Percentiles rank a stretch among this genome's conserved stretches.
phyloP scores from a whole-genome alignment of 2,888 invertebrate species.

The Steinernema hermaphroditum region DNA sequence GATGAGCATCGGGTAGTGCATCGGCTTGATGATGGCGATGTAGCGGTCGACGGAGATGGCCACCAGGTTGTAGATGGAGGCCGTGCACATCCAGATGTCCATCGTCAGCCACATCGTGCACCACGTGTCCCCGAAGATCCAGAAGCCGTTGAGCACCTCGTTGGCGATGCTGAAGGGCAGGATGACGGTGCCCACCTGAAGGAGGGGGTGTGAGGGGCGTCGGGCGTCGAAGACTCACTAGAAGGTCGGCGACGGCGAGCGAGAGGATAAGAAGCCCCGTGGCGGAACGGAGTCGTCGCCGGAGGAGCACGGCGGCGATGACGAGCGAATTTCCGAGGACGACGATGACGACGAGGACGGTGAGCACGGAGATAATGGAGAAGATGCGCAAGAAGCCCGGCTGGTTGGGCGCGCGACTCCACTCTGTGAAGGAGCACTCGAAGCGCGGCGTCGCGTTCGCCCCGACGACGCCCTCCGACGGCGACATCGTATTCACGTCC shows the following conservation, averaged over 20 bases:
- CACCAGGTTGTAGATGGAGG: slow-evolving; percentile 91
- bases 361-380: slow-evolving; percentile 65
- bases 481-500: no score
- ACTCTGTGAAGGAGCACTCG: slow-evolving; percentile 59
- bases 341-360: slow-evolving; percentile 64
- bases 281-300: slow-evolving; percentile 78
- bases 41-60: slow-evolving; percentile 87
- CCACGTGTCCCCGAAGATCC: slow-evolving; percentile 95
- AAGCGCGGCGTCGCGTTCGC: slow-evolving; percentile 5
- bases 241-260: slow-evolving; percentile 88
- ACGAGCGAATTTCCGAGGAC: slow-evolving; percentile 66
- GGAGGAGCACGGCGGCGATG: slow-evolving; percentile 65
- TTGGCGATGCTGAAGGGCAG: slow-evolving; percentile 92
- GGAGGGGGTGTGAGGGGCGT: not conserved
- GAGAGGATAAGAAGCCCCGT: slow-evolving; percentile 96
- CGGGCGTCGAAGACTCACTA: slow-evolving; percentile 68
- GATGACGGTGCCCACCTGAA: slow-evolving; percentile 83
- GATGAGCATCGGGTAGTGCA: slow-evolving; percentile 87
- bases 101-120: slow-evolving; percentile 90
- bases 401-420: slow-evolving; percentile 62
- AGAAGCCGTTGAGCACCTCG: slow-evolving; percentile 79
- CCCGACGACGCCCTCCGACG: not conserved
- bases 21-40: slow-evolving; percentile 92
- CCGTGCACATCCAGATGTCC: slow-evolving; percentile 98
- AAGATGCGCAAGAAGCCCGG: slow-evolving; percentile 65